Evolutionary conservation across 2,888 invertebrate species (phyloP), one percentile per base, ranked within the genome.

Genomic region (Apotomis capreana): DNA sequence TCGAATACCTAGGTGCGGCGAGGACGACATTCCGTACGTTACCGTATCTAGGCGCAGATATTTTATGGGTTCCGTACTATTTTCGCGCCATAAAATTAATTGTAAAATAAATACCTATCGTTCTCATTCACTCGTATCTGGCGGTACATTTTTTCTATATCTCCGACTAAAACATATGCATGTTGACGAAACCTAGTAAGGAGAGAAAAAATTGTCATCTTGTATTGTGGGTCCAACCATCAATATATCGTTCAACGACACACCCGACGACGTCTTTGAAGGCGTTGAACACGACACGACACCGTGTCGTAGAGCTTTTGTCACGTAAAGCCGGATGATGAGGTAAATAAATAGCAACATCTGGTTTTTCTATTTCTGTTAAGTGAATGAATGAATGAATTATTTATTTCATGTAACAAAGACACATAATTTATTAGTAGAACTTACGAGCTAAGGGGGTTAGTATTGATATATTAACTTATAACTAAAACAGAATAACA

Each of bases 231-330:
- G 40, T 6, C 74, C 75, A 3, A 72, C 69, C 61, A 74, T 62
- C 15, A 73, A 73, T 8, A 75, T 64, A 52, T 76, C 75, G 13
- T 76, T 76, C 0, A 75, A 40, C 40, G 40, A 40, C 40, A 40
- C 3, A 4, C 40, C 40, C 5, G 40, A 40, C 5, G 40, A 37
- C 0, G 75, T 75, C 3, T 15, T 15, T 3, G n/a, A 13, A 15
- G 61, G 46, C 46, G 9, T 61, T 49, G 13, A 61, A 61, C 2
- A 61, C 61, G 26, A 61, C 61, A 8, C 61, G 61, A 26, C 61
- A 61, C 9, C 44, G 44, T 46, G 61, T 49, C 61, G 61, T 61
- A 15, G 5, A 3, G 4, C 46, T n/a, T 26, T 49, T 15, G 4
- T 62, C 62, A 15, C 62, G 62, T 36, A 51, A 26, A 10, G 51